phyloP scores from a whole-genome alignment of 2,888 invertebrate genomes.

The Lampropteryx suffumata region DNA sequence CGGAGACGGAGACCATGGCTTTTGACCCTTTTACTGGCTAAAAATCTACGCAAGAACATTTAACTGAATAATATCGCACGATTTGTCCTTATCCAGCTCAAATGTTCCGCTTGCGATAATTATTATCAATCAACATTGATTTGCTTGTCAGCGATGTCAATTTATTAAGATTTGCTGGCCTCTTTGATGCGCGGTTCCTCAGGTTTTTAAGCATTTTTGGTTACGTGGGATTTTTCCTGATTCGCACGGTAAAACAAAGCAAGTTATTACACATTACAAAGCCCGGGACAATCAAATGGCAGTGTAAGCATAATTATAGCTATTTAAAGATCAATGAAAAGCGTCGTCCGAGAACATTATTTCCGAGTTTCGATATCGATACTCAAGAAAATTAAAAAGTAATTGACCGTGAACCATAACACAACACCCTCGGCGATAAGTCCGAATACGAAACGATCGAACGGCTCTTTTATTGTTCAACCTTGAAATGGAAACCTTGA shows the following conservation, averaged over 20 bases:
- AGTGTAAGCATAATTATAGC: conserved; percentile 5
- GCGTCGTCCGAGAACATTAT: neutral
- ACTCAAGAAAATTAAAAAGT: conserved; percentile 32
- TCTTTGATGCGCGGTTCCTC: conserved; percentile 30
- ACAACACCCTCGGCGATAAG: conserved; percentile 40
- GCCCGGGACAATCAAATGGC: conserved; percentile 9
- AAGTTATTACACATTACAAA: conserved; percentile 17
- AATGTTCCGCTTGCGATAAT: conserved; percentile 11
- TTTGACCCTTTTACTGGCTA: conserved; percentile 45
- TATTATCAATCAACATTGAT: conserved; percentile 12
- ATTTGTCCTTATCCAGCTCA: neutral
- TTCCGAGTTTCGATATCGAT: conserved; percentile 21
- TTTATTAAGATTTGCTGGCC: conserved; percentile 24
- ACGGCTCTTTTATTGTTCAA: conserved; percentile 40
- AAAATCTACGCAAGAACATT: conserved; percentile 8
- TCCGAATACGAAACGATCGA: conserved; percentile 35
- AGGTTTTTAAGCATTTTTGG: conserved; percentile 40
- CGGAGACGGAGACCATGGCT: conserved; percentile 54
- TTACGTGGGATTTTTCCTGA: conserved; percentile 40
- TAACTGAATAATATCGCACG: neutral
- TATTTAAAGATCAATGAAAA: conserved; percentile 11
- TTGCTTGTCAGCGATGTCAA: conserved; percentile 10
- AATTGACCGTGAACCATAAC: conserved; percentile 45
- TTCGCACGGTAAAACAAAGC: conserved; percentile 33
- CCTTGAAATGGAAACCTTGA: conserved; percentile 43